Evolutionary conservation across 2,797 vertebrate genomes (phyloP), one percentile per base, ranked within the genome.

Genomic region (Gobio occitaniae): DNA sequence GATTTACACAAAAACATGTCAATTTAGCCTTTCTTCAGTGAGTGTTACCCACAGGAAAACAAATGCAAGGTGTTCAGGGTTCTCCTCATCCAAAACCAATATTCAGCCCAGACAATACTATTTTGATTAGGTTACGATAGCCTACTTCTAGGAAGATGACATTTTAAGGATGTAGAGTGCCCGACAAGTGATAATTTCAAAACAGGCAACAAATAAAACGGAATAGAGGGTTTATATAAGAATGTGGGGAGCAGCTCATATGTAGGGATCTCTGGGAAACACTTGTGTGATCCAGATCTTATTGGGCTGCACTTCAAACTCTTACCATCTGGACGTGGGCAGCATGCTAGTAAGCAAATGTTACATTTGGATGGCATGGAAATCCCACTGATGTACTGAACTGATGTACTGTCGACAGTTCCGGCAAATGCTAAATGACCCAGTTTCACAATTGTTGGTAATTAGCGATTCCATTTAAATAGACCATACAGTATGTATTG

Each of bases 281-380:
- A 41, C 52, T 79, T 44, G 44, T 36, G 52, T 56, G 36, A 71
- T 79, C 13, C 78, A 56, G 36, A 44, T 74, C 61, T 5, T 65
- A 74, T 44, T 47, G 21, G 78, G 41, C 80, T 48, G 52, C 41
- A 81, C 21, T 77, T 36, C 36, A 41, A 84, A 52, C 63, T 77
- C 32, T 48, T 25, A 44, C 82, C 77, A 87, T 87, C 76, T 81
- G 56, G 81, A 65, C 69, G 86, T 74, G 59, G 66, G 85, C 65
- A 61, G 68, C n/a, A 54, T 77, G 77, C 36, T 82, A 80, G 56
- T 71, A 29, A 72, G 21, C 82, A 86, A 66, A 66, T 80, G 76
- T 80, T 87, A 52, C 69, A 80, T 76, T 80, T 80, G 77, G 78
- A 69, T 48, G 52, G 66, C 25, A 83, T 70, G 21, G 78, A 74